Conservation (phyloP, 1,140 invertebrate species). For the Drosophila seguyi region DNA sequence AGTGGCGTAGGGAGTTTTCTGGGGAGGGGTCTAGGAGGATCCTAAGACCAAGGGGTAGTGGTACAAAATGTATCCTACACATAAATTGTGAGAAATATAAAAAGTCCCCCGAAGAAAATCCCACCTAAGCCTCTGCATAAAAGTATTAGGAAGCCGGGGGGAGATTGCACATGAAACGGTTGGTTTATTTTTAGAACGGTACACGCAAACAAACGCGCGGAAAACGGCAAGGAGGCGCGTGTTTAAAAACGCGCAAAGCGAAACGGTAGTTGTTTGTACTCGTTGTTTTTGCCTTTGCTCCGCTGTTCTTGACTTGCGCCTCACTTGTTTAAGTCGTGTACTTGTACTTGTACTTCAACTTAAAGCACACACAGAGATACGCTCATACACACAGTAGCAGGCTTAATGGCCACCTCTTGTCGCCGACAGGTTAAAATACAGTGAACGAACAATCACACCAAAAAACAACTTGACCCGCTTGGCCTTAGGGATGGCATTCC, state of each 20-base stretch:
- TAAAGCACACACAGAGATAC: constrained; percentile 23
- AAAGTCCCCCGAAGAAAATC: neutral
- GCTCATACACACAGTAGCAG: neutral
- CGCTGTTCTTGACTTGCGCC: constrained; percentile 40
- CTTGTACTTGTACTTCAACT: constrained; percentile 50
- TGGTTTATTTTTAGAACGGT: constrained; percentile 76
- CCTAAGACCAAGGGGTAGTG: neutral
- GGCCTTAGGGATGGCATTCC: constrained; percentile 55
- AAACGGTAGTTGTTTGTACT: constrained; percentile 46
- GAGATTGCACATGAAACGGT: constrained; percentile 67
- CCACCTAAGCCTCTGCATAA: neutral
- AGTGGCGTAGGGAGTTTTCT: neutral
- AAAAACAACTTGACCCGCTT: constrained; percentile 39
- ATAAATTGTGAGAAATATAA: neutral
- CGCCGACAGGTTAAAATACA: constrained; percentile 61
- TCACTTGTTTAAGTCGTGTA: constrained; percentile 46
- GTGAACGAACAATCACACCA: constrained; percentile 40
- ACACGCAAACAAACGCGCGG: constrained; percentile 38
- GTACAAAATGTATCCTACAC: neutral
- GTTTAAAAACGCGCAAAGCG: constrained; percentile 50
- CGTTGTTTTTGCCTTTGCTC: constrained; percentile 13
- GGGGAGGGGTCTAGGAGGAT: neutral
- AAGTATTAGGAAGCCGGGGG: constrained; percentile 17
- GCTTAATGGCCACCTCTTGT: constrained; percentile 37
- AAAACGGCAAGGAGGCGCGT: constrained; percentile 49